Evolutionary conservation across 2,888 invertebrate species (phyloP).

Genomic region (Orthosia incerta): DNA sequence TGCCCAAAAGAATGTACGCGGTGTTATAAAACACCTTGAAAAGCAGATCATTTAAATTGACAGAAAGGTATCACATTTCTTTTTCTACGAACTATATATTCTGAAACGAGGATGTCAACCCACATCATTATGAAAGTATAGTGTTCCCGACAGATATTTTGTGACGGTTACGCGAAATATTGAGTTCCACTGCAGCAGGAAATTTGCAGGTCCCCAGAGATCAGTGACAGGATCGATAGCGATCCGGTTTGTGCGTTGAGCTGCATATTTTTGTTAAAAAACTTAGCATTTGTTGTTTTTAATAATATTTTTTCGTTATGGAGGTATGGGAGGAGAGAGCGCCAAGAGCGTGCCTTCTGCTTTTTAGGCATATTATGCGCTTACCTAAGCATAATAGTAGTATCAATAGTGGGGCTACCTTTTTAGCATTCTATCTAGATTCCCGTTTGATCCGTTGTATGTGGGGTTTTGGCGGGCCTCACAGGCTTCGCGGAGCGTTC

Average conservation of each 20-base stretch:
- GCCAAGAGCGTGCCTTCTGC: no score
- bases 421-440: no score
- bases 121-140: conserved; percentile 28
- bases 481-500: no score
- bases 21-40: background rate
- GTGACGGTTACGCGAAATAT: conserved; percentile 38
- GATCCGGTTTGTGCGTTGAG: conserved; percentile 1
- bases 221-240: conserved; percentile 21
- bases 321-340: no score
- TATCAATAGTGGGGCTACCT: no score
- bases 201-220: conserved; percentile 44
- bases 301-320: no score
- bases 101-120: conserved; percentile 29
- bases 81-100: conserved; percentile 20
- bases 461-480: no score
- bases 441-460: no score
- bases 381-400: no score
- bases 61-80: conserved; percentile 2
- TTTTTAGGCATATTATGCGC: no score
- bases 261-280: conserved; percentile 10
- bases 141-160: conserved; percentile 25
- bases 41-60: conserved; percentile 1
- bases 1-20: background rate
- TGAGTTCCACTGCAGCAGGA: conserved; percentile 43
- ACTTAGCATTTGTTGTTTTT: no score